phyloP scores from a whole-genome alignment of 1,140 invertebrate genomes.

The Samia ricini region DNA sequence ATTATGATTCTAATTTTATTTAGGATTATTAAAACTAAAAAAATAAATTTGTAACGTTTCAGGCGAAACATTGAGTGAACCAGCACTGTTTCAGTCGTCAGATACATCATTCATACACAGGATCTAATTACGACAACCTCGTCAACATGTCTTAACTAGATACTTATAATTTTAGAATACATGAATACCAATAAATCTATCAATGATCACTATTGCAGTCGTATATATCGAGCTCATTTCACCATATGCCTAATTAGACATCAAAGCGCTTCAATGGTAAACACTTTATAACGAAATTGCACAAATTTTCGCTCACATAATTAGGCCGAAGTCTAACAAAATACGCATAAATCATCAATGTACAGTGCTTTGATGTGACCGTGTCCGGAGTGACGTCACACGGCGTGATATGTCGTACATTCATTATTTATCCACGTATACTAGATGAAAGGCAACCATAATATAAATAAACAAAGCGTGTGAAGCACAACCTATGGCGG shows the following conservation, averaged over 20 bases:
- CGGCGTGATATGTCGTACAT: constrained; percentile 57
- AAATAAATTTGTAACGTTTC: no score
- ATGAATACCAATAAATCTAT: constrained; percentile 47
- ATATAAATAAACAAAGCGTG: constrained; percentile 74
- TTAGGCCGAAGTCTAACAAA: constrained; percentile 57
- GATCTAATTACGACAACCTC: not conserved
- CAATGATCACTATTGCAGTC: constrained; percentile 33
- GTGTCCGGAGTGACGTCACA: constrained; percentile 65
- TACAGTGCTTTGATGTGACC: constrained; percentile 59
- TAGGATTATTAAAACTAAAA: no score
- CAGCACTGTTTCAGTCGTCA: not conserved
- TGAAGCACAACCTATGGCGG: constrained; percentile 51
- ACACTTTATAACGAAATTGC: constrained; percentile 63
- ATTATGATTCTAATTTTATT: no score
- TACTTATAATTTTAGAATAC: not conserved
- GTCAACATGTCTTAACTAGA: not conserved
- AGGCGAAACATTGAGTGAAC: no score
- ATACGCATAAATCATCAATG: constrained; percentile 64
- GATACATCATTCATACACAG: not conserved
- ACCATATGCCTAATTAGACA: constrained; percentile 58
- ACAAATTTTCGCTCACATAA: constrained; percentile 63
- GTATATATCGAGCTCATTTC: constrained; percentile 39
- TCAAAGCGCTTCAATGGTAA: constrained; percentile 58
- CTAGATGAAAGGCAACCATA: constrained; percentile 66
- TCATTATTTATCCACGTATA: constrained; percentile 70